Conservation (phyloP, 2,888 invertebrate species). For the Pollenia griseotomentosa region DNA sequence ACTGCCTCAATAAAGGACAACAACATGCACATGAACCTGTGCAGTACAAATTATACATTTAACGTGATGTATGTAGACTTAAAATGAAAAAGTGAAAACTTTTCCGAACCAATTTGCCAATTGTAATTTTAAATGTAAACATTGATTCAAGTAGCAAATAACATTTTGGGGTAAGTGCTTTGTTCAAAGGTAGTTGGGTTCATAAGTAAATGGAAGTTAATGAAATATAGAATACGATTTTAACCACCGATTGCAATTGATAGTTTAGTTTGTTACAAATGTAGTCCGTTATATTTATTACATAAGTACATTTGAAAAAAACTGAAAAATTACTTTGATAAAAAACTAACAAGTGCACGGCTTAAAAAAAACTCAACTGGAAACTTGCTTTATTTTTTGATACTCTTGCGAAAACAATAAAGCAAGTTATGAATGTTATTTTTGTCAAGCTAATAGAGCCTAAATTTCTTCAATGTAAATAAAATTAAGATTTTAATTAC, state of each 20-base stretch:
- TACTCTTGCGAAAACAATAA: too few species aligned
- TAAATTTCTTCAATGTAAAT: too few species aligned
- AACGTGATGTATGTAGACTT: conserved; percentile 24
- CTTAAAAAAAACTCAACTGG: too few species aligned
- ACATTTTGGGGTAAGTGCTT: neutral
- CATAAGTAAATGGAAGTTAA: neutral
- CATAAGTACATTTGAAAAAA: too few species aligned
- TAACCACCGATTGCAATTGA: too few species aligned
- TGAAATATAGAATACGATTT: neutral
- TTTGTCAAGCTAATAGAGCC: too few species aligned
- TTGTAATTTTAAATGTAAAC: conserved; percentile 78
- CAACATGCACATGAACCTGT: neutral
- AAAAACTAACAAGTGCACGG: too few species aligned
- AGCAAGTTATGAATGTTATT: too few species aligned
- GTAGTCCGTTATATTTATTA: neutral
- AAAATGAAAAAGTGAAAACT: conserved; percentile 17
- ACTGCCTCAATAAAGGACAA: conserved; percentile 60
- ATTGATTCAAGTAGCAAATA: conserved; percentile 69
- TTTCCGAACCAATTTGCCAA: conserved; percentile 62
- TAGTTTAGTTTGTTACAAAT: neutral
- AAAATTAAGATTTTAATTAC: too few species aligned
- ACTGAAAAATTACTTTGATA: too few species aligned
- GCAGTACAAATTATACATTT: conserved; percentile 11
- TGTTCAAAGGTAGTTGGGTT: neutral
- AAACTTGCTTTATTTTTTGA: too few species aligned